phyloP scores from a whole-genome alignment of 2,888 invertebrate genomes.

The Thymelicus lineola region DNA sequence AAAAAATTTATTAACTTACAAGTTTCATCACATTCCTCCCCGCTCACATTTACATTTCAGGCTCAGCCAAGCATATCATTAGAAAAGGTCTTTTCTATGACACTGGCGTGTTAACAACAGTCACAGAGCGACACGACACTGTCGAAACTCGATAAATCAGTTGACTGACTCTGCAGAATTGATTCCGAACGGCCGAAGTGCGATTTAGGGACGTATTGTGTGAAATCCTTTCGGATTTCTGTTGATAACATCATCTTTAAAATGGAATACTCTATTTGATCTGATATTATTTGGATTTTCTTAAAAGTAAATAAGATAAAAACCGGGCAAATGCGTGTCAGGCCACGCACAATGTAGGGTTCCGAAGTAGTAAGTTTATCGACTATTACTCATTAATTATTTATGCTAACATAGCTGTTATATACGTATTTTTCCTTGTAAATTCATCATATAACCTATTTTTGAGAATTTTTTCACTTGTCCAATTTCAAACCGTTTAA shows the following conservation, averaged over 20 bases:
- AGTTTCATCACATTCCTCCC: not conserved
- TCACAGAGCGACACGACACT: slow-evolving; percentile 40
- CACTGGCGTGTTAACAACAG: slow-evolving; percentile 28
- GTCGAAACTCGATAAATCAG: slow-evolving; percentile 50
- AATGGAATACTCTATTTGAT: slow-evolving; percentile 1
- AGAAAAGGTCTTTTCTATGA: slow-evolving; percentile 28
- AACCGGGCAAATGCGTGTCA: too few relatives aligned
- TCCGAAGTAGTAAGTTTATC: too few relatives aligned
- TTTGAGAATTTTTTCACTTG: too few relatives aligned
- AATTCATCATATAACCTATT: too few relatives aligned
- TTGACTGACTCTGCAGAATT: slow-evolving; percentile 48
- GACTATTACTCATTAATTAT: too few relatives aligned
- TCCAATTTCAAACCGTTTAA: too few relatives aligned
- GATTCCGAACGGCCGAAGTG: slow-evolving; percentile 45
- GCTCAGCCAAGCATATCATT: slow-evolving; percentile 23
- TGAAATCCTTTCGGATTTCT: slow-evolving; percentile 36
- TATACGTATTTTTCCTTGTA: too few relatives aligned
- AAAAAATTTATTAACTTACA: not conserved
- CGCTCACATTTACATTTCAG: slow-evolving; percentile 1
- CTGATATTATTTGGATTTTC: not conserved
- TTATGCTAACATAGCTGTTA: too few relatives aligned
- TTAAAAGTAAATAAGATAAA: not conserved
- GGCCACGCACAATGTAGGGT: too few relatives aligned
- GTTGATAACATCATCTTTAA: slow-evolving; percentile 37
- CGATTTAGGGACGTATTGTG: slow-evolving; percentile 45